Base-by-base conservation (phyloP, 2,888 invertebrate species). In the Eupithecia vulgata region DNA sequence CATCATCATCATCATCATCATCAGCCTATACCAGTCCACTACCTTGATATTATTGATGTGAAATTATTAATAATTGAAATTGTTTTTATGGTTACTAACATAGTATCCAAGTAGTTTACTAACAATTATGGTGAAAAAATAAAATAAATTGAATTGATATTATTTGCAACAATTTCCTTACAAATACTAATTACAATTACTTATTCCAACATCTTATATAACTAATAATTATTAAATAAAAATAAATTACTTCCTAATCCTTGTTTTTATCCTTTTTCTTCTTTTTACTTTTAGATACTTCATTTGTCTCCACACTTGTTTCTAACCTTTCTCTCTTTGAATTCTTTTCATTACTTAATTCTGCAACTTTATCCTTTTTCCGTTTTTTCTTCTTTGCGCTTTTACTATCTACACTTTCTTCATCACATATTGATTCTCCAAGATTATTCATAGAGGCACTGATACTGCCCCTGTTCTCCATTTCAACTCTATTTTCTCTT, bases 401-500 rank as follows among this genome's bases (percentile, higher is more conserved):
- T n/a, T 66, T 70, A 70, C 21, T 61, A 34, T 17, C 17, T 15
- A 59, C 59, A 34, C 25, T 57, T 57, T 52, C 12, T 12, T 57
- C 4, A 48, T 30, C 30, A 61, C 61, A 61, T 17, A 61, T 34
- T 61, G 34, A 2, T 34, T 34, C n/a, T 52, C 48, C 21, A 34
- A 17, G 6, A 34, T 30, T 13, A 30, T 59, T 61, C 5, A 34
- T 34, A 59, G 15, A 30, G 12, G 17, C 8, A 61, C 59, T 30
- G 15, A 15, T 34, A 34, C 7, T 74, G 79, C 17, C 2, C 17
- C 12, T 66, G 15, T 66, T 45, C 6, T 67, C 48, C 17, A 34
- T 34, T 17, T 59, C 37, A 15, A 17, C 40, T 45, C 21, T 21
- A 30, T 45, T 82, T 17, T 76, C 81, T 72, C 81, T 68, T 82